Conservation (phyloP, 2,888 invertebrate species). For the Cacoxenus indagator region DNA sequence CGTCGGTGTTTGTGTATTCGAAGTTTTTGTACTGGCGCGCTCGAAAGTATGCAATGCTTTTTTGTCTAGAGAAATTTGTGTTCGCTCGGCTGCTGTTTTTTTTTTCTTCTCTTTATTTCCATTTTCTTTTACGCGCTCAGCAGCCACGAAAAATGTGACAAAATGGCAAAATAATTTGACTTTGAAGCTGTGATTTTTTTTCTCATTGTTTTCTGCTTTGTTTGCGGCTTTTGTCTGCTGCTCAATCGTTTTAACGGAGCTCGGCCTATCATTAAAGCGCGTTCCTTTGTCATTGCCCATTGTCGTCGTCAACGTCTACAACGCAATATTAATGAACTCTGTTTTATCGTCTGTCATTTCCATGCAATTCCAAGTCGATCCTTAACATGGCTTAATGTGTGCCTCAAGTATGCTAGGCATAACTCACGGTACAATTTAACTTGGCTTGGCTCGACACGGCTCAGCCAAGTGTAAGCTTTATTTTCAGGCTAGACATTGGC, state of each 20-base stretch:
- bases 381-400: constrained; percentile 12
- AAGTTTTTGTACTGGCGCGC: not conserved
- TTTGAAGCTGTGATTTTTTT: not conserved
- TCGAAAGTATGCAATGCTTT: not conserved
- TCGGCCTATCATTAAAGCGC: not conserved
- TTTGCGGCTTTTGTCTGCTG: not conserved
- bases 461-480: constrained; percentile 22
- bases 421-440: not conserved
- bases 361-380: constrained; percentile 43
- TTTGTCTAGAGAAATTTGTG: not conserved
- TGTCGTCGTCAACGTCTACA: constrained; percentile 27
- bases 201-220: not conserved
- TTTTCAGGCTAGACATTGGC: constrained; percentile 30
- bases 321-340: constrained; percentile 61
- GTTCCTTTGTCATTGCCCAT: not conserved
- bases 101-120: not conserved
- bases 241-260: not conserved
- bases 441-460: not conserved
- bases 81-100: not conserved
- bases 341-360: constrained; percentile 59
- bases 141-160: not conserved
- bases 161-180: constrained; percentile 5
- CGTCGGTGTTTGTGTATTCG: not conserved
- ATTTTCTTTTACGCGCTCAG: not conserved
- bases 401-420: not conserved